Conservation (phyloP, 1,140 invertebrate species). For the Eueides isabella region DNA sequence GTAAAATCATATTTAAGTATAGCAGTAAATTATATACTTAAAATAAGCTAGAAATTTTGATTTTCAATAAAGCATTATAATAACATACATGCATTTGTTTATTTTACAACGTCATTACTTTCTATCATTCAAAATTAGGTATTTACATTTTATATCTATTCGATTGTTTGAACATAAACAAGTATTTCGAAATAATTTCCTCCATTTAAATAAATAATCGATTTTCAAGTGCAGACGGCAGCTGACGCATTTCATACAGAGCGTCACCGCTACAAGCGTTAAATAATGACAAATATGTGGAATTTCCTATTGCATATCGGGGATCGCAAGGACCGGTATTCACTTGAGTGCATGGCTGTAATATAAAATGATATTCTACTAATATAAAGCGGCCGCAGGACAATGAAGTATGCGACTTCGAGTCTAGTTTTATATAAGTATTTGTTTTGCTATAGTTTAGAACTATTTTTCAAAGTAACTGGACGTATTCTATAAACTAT, state of each 20-base stretch:
- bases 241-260: constrained; percentile 17
- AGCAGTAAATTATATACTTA: too few species aligned
- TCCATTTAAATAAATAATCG: constrained; percentile 24
- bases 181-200: constrained; percentile 14
- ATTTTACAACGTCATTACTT: not conserved
- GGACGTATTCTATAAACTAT: not conserved
- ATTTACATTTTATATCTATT: not conserved
- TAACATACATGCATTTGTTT: not conserved
- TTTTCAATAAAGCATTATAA: too few species aligned
- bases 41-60: too few species aligned
- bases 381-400: not conserved
- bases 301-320: constrained; percentile 24
- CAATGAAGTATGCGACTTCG: not conserved
- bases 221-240: constrained; percentile 19
- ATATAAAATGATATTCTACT: constrained; percentile 7
- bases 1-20: too few species aligned
- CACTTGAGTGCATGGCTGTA: not conserved
- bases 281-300: constrained; percentile 32
- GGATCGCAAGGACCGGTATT: constrained; percentile 7
- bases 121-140: not conserved
- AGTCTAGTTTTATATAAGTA: not conserved
- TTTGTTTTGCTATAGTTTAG: not conserved
- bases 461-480: not conserved
- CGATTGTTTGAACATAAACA: not conserved
- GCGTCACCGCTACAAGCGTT: constrained; percentile 19